Evolutionary conservation across 2,113 vertebrate species (phyloP).

Genomic region (Prionailurus bengalensis): DNA sequence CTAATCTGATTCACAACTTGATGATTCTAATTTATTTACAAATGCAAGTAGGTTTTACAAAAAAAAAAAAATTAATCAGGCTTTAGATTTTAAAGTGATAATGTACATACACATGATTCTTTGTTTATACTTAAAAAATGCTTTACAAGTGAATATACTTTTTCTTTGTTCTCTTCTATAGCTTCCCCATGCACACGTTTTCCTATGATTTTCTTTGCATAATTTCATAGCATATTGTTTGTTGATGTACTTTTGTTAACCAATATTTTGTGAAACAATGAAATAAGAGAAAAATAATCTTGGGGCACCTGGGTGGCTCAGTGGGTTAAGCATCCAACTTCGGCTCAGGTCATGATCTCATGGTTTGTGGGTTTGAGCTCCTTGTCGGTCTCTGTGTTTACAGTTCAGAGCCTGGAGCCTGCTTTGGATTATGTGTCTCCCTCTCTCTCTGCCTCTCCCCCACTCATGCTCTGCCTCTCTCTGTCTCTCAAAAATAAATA

Average conservation of each 20-base stretch:
- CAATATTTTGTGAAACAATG: neutral
- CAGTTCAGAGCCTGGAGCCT: no score
- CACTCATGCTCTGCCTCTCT: no score
- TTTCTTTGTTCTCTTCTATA: neutral
- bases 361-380: no score
- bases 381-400: no score
- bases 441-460: no score
- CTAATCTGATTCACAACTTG: constrained; percentile 53
- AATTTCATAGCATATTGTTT: neutral
- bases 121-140: constrained; percentile 18
- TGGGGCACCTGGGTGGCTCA: no score
- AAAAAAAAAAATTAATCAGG: constrained; percentile 28
- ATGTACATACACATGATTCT: neutral
- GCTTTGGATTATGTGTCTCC: no score
- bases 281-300: neutral
- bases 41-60: constrained; percentile 57
- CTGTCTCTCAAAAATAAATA: neutral
- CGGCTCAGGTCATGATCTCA: no score
- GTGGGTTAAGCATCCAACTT: no score
- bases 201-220: neutral
- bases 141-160: neutral
- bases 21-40: constrained; percentile 65
- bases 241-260: neutral
- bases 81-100: constrained; percentile 45
- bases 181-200: neutral